These are phyloP conservation scores for Aplochiton taeniatus DNA, from an alignment of 2,797 vertebrate genomes.

Conservation along the genomic window DNA sequence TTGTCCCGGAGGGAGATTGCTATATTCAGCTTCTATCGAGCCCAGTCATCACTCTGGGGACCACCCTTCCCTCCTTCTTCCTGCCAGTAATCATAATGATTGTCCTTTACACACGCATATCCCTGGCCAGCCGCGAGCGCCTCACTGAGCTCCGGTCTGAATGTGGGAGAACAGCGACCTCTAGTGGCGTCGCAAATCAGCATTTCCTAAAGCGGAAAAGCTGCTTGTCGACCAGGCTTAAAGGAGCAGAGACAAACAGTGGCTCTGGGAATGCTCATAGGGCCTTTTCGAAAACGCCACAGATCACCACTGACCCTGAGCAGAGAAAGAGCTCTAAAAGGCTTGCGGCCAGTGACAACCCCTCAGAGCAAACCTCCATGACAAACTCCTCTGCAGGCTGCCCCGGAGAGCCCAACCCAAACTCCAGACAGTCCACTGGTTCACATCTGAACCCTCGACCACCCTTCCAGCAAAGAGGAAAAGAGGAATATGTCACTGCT, in stretches of 20 bases:
- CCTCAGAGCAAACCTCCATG: neutral
- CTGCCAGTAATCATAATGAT: constrained; percentile 89
- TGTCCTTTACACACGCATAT: constrained; percentile 85
- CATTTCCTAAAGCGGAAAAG: constrained; percentile 24
- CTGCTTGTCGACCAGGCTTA: neutral
- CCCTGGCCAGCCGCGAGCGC: constrained; percentile 80
- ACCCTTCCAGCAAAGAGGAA: neutral
- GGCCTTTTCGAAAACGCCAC: constrained; percentile 1
- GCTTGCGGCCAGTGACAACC: neutral
- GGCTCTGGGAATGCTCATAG: constrained; percentile 35
- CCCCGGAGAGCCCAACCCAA: neutral
- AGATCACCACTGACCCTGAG: constrained; percentile 9
- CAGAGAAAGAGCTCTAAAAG: constrained; percentile 2
- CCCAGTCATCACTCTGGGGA: constrained; percentile 84
- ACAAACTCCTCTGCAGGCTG: neutral
- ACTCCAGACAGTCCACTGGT: neutral
- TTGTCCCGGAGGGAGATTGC: constrained; percentile 77
- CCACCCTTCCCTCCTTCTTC: constrained; percentile 87
- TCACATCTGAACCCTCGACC: neutral
- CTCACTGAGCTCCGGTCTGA: constrained; percentile 46
- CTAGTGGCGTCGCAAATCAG: constrained; percentile 20
- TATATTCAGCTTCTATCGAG: constrained; percentile 88
- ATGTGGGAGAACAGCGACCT: neutral
- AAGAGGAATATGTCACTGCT: too few relatives aligned
- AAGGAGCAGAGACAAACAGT: constrained; percentile 7